Evolutionary conservation across 2,797 vertebrate species (phyloP), one percentile per base, ranked within the genome.

Genomic region (Sciaenops ocellatus): DNA sequence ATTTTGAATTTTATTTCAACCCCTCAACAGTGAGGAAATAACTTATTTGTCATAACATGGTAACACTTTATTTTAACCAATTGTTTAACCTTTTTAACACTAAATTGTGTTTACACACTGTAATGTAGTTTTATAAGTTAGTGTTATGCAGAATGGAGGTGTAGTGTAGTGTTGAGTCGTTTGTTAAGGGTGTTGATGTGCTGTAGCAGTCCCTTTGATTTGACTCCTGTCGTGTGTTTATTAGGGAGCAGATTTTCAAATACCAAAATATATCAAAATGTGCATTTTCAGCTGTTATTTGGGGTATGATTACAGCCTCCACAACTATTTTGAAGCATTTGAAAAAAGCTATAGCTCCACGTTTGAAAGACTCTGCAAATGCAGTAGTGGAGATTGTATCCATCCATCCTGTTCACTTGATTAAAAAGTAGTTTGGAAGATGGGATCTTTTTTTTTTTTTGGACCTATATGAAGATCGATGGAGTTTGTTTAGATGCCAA

Each of bases 11-110:
- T 54, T 6, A 18, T 38, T 38, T 41, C 0, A 16, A 46, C 22
- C 11, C 11, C 28, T 24, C 10, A 41, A 11, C 18, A 3, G 11
- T 2, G 11, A 38, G 5, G 22, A 38, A 57, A 22, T 10, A 64
- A 67, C 8, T 72, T 57, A 73, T 89, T 80, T 84, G 66, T 78
- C 63, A 60, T 57, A 22, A 28, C 47, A 56, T 16, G 9, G 24
- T 9, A 11, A 44, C 24, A 30, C 38, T 54, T 60, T 2, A 52
- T 61, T 62, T 64, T 12, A 20, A 76, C 34, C 42, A 11, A 0
- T 56, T 42, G 26, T 62, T 50, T 20, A 5, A 8, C 16, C 34
- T 74, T 52, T 47, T 8, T 30, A 66, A 7, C 2, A 41, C 2
- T 47, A n/a, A 20, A 56, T 17, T 30, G 30, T 73, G 3, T 54